Percentiles rank a stretch among this genome's conserved stretches.
These are phyloP conservation scores for Pipistrellus kuhlii DNA, from an alignment of 2,797 vertebrate species.

Conservation along the genomic window DNA sequence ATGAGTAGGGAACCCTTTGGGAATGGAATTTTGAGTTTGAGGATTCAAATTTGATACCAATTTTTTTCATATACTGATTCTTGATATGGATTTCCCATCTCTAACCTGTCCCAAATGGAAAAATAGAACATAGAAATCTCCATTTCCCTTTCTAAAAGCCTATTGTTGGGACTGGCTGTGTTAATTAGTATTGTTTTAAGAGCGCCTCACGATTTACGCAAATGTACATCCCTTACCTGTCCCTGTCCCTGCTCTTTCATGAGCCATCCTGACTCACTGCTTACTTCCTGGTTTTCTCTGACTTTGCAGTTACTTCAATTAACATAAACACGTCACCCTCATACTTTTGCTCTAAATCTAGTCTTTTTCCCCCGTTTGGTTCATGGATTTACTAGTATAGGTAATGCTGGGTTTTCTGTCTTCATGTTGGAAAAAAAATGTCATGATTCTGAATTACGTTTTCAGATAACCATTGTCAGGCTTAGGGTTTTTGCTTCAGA, in stretches of 20 bases:
- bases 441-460: constrained; percentile 35
- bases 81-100: constrained; percentile 20
- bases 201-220: background rate
- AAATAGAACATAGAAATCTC: constrained; percentile 22
- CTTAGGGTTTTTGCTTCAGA: constrained; percentile 27
- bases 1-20: background rate
- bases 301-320: constrained; percentile 65
- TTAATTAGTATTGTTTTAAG: constrained; percentile 15
- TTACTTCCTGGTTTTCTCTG: constrained; percentile 57
- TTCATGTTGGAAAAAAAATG: constrained; percentile 13
- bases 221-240: background rate
- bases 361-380: constrained; percentile 15
- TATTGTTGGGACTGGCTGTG: background rate
- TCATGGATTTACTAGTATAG: constrained; percentile 25
- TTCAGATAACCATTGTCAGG: background rate
- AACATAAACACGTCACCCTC: constrained; percentile 19
- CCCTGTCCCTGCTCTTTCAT: constrained; percentile 54
- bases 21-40: constrained; percentile 53
- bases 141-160: constrained; percentile 2
- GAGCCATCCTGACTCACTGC: constrained; percentile 72
- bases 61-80: constrained; percentile 52
- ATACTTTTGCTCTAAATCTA: constrained; percentile 60
- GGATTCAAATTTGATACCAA: constrained; percentile 41
- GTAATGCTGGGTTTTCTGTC: constrained; percentile 42
- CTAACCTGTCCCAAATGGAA: constrained; percentile 1